These are phyloP conservation scores for Glyptemys insculpta DNA, from an alignment of 2,797 vertebrate species.

Conservation along the genomic window DNA sequence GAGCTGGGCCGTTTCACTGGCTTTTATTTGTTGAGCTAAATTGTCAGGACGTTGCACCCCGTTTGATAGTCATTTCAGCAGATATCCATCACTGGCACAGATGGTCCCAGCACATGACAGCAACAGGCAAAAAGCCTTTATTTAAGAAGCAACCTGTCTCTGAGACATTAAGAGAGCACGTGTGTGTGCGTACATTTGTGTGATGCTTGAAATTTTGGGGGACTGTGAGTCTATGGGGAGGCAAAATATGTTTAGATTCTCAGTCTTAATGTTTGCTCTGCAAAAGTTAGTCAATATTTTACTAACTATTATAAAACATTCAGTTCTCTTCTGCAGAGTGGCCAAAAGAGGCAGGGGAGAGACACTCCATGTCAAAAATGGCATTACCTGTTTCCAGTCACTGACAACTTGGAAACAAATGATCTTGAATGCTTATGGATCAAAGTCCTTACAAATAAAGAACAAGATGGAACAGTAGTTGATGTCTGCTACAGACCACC, in stretches of 20 bases:
- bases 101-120: too few relatives aligned
- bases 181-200: not conserved
- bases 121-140: too few relatives aligned
- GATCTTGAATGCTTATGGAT: not conserved
- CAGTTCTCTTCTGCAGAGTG: not conserved
- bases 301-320: not conserved
- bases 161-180: too few relatives aligned
- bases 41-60: too few relatives aligned
- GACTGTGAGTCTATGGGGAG: not conserved
- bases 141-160: too few relatives aligned
- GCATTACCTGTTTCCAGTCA: not conserved
- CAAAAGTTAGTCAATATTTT: not conserved
- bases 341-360: not conserved
- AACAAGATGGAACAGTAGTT: not conserved
- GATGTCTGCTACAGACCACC: not conserved
- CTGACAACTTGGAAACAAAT: not conserved
- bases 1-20: not conserved
- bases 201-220: not conserved
- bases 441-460: not conserved
- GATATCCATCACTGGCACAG: too few relatives aligned
- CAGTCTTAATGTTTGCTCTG: not conserved
- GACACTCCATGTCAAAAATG: not conserved
- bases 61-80: too few relatives aligned
- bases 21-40: not conserved
- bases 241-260: not conserved